These are phyloP conservation scores for Stenurella melanura DNA, from an alignment of 2,888 invertebrate genomes.

Conservation along the genomic window DNA sequence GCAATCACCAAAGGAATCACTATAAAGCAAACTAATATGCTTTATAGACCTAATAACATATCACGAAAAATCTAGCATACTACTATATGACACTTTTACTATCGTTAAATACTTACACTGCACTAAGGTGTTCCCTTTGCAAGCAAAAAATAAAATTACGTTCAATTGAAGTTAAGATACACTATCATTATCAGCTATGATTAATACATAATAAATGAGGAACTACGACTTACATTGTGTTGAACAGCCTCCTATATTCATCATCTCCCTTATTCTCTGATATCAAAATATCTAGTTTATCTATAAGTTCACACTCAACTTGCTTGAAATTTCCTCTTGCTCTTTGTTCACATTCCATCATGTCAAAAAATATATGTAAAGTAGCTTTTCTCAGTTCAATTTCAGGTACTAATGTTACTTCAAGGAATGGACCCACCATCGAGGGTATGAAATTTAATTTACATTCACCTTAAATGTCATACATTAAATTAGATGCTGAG, in stretches of 20 bases:
- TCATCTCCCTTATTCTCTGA: constrained; percentile 96
- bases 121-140: constrained; percentile 91
- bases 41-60: too few species aligned
- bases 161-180: constrained; percentile 28
- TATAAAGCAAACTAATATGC: too few species aligned
- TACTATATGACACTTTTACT: not conserved
- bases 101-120: constrained; percentile 84
- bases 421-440: constrained; percentile 94
- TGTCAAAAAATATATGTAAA: constrained; percentile 93
- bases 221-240: constrained; percentile 89
- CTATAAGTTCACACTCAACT: constrained; percentile 95
- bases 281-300: constrained; percentile 93
- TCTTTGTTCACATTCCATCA: constrained; percentile 94
- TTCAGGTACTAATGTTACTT: constrained; percentile 93
- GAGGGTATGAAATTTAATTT: constrained; percentile 93
- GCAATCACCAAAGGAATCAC: too few species aligned
- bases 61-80: too few species aligned
- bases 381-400: constrained; percentile 90
- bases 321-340: constrained; percentile 90
- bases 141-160: constrained; percentile 56
- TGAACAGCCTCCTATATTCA: constrained; percentile 93
- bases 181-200: constrained; percentile 9
- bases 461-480: constrained; percentile 79
- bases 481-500: not conserved
- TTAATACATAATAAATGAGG: not conserved